Evolutionary conservation across 2,888 invertebrate species (phyloP).

Genomic region (Rhagophthalmus giganteus): DNA sequence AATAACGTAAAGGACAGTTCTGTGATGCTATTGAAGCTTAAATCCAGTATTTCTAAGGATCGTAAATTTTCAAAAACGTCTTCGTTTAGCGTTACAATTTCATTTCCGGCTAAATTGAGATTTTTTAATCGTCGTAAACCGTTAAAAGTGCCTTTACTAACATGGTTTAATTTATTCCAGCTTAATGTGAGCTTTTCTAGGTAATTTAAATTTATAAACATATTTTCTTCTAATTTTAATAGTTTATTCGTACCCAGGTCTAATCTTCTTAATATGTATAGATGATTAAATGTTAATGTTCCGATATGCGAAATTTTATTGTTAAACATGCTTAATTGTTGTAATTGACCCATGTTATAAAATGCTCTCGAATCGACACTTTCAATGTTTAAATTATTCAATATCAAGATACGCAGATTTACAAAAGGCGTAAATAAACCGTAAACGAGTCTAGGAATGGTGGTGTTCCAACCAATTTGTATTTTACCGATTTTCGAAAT

Average conservation of each 20-base stretch:
- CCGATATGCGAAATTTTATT: slow-evolving; percentile 9
- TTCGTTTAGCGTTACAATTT: slow-evolving; percentile 53
- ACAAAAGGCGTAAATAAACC: slow-evolving; percentile 10
- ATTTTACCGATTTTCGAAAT: slow-evolving; percentile 3
- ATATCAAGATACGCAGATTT: not conserved
- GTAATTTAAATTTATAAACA: slow-evolving; percentile 1
- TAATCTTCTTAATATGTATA: not conserved
- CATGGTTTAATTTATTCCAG: slow-evolving; percentile 6
- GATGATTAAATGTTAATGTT: slow-evolving; percentile 1
- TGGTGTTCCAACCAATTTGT: slow-evolving; percentile 13
- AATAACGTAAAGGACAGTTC: slow-evolving; percentile 36
- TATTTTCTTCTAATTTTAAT: not conserved
- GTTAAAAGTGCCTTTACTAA: slow-evolving; percentile 48
- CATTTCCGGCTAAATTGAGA: slow-evolving; percentile 61
- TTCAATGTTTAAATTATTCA: slow-evolving; percentile 5
- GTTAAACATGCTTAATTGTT: slow-evolving; percentile 7
- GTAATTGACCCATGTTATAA: slow-evolving; percentile 6
- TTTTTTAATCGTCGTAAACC: slow-evolving; percentile 54
- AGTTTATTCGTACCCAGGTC: slow-evolving; percentile 8
- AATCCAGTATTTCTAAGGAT: slow-evolving; percentile 58
- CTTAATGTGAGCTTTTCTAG: slow-evolving; percentile 8
- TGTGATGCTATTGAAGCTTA: slow-evolving; percentile 65
- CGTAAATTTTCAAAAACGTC: slow-evolving; percentile 57
- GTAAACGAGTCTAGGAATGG: slow-evolving; percentile 4
- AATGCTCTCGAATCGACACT: slow-evolving; percentile 4